Percentiles rank a stretch among this genome's conserved stretches.
These are phyloP conservation scores for Zoanthus solanderi DNA, from an alignment of 92 coral and sea anemone species.

Conservation along the genomic window DNA sequence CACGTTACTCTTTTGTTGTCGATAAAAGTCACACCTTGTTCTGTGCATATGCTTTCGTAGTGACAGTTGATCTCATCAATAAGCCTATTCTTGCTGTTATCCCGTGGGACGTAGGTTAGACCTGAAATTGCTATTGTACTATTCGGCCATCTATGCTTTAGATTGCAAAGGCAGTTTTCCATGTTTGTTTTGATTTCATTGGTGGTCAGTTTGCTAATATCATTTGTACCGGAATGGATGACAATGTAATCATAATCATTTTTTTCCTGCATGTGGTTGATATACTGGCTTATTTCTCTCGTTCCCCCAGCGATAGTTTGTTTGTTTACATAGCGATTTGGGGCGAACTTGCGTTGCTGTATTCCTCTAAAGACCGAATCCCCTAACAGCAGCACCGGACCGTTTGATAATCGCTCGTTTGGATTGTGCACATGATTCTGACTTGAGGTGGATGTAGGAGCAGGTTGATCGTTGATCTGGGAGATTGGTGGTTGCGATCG, in stretches of 20 bases:
- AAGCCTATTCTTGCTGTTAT: neutral
- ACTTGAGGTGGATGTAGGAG: too few relatives aligned
- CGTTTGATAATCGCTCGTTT: neutral
- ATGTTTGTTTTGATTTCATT: neutral
- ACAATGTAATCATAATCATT: neutral
- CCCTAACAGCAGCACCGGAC: neutral
- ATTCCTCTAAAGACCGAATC: slow-evolving; percentile 7
- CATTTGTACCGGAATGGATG: slow-evolving; percentile 4
- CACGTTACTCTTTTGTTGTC: slow-evolving; percentile 28
- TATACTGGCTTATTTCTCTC: neutral
- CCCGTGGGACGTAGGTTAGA: slow-evolving; percentile 3
- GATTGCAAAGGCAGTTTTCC: neutral
- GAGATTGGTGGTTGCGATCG: too few relatives aligned
- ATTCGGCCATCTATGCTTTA: slow-evolving; percentile 24
- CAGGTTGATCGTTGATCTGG: too few relatives aligned
- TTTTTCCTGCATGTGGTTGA: neutral
- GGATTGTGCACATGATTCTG: too few relatives aligned
- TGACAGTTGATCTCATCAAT: slow-evolving; percentile 35
- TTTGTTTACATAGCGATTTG: neutral
- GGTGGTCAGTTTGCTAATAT: neutral
- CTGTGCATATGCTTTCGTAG: slow-evolving; percentile 4
- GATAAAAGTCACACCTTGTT: slow-evolving; percentile 13
- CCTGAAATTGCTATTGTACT: slow-evolving; percentile 27
- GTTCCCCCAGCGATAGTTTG: slow-evolving; percentile 6
- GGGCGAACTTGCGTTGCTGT: neutral